A percentile compares a stretch with the other conserved stretches of the same genome.
Evolutionary conservation across 2,888 invertebrate species (phyloP).

Genomic region (Dorcus parallelipipedus): DNA sequence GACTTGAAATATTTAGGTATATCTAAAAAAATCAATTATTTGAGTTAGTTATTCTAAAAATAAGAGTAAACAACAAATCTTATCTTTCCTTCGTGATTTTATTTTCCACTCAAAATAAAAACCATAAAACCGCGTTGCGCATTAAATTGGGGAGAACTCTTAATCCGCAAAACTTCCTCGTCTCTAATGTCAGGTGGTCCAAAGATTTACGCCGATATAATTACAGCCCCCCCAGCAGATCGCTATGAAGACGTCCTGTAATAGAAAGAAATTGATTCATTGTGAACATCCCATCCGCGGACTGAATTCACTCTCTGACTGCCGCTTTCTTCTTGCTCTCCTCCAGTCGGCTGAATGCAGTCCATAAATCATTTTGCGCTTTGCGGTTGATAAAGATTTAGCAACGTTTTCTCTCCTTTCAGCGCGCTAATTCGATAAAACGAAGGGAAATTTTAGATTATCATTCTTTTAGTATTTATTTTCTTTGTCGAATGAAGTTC

Average conservation of each 20-base stretch:
- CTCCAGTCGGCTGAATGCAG: slow-evolving; percentile 39
- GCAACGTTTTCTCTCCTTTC: slow-evolving; percentile 44
- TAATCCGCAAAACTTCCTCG: slow-evolving; percentile 31
- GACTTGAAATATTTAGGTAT: too few species aligned
- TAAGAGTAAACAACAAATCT: too few species aligned
- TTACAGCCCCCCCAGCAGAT: slow-evolving; percentile 39
- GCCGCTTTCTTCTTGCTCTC: slow-evolving; percentile 37
- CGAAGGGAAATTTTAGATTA: slow-evolving; percentile 45
- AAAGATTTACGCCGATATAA: slow-evolving; percentile 47
- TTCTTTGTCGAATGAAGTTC: slow-evolving; percentile 27
- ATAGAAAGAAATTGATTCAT: slow-evolving; percentile 6
- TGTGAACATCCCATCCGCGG: slow-evolving; percentile 2
- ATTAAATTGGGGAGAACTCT: slow-evolving; percentile 11
- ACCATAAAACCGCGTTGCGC: too few species aligned
- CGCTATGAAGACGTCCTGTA: slow-evolving; percentile 31
- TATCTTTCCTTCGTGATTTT: too few species aligned
- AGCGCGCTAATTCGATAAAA: slow-evolving; percentile 38
- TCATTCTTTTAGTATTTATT: slow-evolving; percentile 48
- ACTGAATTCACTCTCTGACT: slow-evolving; percentile 7
- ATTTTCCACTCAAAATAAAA: too few species aligned
- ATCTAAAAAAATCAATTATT: too few species aligned
- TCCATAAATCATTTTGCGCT: slow-evolving; percentile 46
- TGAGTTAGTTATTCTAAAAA: too few species aligned
- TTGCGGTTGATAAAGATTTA: slow-evolving; percentile 50
- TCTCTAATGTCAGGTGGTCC: slow-evolving; percentile 38